Base-by-base conservation (phyloP, 2,113 vertebrate species). In the Lynx canadensis region DNA sequence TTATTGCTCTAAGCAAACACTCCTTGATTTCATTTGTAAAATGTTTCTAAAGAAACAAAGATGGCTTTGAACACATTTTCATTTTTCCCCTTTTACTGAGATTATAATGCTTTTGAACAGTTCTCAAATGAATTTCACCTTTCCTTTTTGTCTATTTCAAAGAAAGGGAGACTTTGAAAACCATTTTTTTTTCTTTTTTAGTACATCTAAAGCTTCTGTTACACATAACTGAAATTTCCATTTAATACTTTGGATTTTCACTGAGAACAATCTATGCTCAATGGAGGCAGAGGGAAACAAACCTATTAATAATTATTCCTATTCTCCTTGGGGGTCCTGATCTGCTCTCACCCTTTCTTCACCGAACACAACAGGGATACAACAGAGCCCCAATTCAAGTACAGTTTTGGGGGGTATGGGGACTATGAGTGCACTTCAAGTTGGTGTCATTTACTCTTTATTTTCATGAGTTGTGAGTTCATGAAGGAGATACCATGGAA, bases 1-100 rank as follows among this genome's bases (percentile, higher is more conserved):
- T 98, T 98, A 97, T 97, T 98, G 88, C 95, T 95, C 65, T 97
- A 98, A 96, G 98, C 94, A 98, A 98, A 98, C 29, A 41, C 94
- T 98, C 96, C 97, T 98, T 98, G 98, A 99, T 99, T 98, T 98
- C 50, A 98, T 97, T 98, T 98, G 86, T 98, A 97, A 94, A 98
- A 95, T 84, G 82, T 97, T 97, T 97, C 94, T 97, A 84, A 97
- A 94, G 91, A 98, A 96, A 97, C 96, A 97, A 96, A 98, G 85
- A 93, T 94, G 71, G 48, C 94, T 97, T 97, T 97, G 96, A 97
- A 97, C 88, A 74, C 93, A 85, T 97, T 97, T 98, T 95, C 97
- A 71, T 97, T 97, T 97, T 89, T 19, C 83, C n/a, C 50, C 73
- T 97, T 94, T 98, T 97, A 92, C 84, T 94, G 88, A 98, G 93